phyloP scores from a whole-genome alignment of 2,888 invertebrate species.

The Agriopis aurantiaria region DNA sequence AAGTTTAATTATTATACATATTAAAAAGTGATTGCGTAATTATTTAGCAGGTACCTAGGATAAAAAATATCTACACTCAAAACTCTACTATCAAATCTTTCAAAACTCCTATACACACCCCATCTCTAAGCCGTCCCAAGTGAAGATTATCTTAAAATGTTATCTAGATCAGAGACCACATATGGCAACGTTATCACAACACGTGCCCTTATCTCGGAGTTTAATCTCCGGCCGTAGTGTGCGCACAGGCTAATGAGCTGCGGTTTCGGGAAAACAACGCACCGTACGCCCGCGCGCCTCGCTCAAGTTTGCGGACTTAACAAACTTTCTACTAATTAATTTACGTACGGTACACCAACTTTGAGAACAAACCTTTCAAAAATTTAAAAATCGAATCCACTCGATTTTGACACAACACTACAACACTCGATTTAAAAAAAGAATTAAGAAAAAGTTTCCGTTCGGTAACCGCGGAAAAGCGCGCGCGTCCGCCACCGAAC shows the following conservation, averaged over 20 bases:
- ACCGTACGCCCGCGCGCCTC: conserved; percentile 59
- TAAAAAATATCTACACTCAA: too few relatives aligned
- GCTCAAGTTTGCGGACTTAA: conserved; percentile 68
- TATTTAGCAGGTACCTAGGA: too few relatives aligned
- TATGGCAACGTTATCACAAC: conserved; percentile 70
- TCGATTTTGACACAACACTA: conserved; percentile 36
- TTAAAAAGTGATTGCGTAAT: too few relatives aligned
- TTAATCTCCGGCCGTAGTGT: conserved; percentile 79
- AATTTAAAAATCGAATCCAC: conserved; percentile 34
- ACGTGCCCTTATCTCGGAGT: conserved; percentile 75
- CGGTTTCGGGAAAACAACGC: conserved; percentile 80
- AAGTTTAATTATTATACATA: too few relatives aligned
- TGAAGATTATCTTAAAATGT: conserved; percentile 49
- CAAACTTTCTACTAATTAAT: conserved; percentile 77
- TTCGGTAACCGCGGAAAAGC: conserved; percentile 77
- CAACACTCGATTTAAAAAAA: conserved; percentile 24
- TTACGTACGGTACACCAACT: conserved; percentile 41
- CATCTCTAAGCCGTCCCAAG: conserved; percentile 50
- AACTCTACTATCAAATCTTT: background rate
- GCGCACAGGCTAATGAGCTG: conserved; percentile 82
- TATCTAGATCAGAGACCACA: conserved; percentile 60
- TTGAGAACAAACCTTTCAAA: conserved; percentile 39
- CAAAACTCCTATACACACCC: conserved; percentile 7
- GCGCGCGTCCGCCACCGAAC: conserved; percentile 85
- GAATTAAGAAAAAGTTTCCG: conserved; percentile 68